A percentile compares a stretch with the other conserved stretches of the same genome.
phyloP scores from a whole-genome alignment of 2,888 invertebrate species.

The Thumatha senex region DNA sequence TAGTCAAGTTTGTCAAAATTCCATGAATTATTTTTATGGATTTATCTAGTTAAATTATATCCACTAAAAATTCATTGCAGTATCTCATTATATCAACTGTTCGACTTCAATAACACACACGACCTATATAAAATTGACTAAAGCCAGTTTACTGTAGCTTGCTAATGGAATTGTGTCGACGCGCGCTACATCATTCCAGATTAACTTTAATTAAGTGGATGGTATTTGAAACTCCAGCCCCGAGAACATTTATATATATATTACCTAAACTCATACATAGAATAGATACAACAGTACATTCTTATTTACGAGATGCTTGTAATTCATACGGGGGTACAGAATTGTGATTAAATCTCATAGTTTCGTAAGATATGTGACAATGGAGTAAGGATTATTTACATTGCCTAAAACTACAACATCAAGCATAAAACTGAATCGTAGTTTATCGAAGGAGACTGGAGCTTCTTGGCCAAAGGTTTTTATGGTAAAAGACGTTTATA shows the following conservation, averaged over 20 bases:
- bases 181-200: constrained; percentile 67
- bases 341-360: constrained; percentile 2
- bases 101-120: constrained; percentile 44
- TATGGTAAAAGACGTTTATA: too few species aligned
- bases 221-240: constrained; percentile 68
- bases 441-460: too few species aligned
- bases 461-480: too few species aligned
- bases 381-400: too few species aligned
- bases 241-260: constrained; percentile 62
- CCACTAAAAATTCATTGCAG: constrained; percentile 1
- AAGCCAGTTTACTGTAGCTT: constrained; percentile 53
- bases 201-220: constrained; percentile 79
- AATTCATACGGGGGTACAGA: not conserved
- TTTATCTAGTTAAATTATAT: too few species aligned
- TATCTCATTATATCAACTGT: constrained; percentile 38
- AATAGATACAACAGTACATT: constrained; percentile 14
- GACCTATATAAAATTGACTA: constrained; percentile 49
- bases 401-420: too few species aligned
- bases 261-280: constrained; percentile 48
- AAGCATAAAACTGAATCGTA: too few species aligned
- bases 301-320: constrained; percentile 7
- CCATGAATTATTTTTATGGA: not conserved
- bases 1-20: not conserved
- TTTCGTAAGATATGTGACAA: not conserved
- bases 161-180: constrained; percentile 73